phyloP scores from a whole-genome alignment of 2,888 invertebrate genomes.

The Eupithecia insigniata region DNA sequence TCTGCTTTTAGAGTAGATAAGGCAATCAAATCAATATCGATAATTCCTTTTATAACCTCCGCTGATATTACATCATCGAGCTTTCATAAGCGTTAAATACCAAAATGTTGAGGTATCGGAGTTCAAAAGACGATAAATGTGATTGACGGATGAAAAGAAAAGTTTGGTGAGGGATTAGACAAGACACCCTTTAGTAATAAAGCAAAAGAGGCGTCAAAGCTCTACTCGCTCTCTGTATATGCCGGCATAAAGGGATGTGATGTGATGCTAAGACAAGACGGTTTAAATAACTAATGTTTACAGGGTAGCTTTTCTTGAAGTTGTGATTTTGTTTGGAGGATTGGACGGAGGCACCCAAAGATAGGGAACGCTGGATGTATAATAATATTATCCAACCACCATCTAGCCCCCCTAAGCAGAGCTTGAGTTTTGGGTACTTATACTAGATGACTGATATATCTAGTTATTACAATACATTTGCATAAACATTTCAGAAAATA shows the following conservation, averaged over 20 bases:
- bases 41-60: neutral
- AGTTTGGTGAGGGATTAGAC: conserved; percentile 28
- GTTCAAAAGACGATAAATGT: conserved; percentile 34
- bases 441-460: no score
- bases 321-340: neutral
- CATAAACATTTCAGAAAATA: no score
- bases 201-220: conserved; percentile 22
- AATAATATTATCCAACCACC: no score
- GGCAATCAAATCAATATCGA: neutral
- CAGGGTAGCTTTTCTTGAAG: neutral
- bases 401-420: no score
- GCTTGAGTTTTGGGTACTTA: no score
- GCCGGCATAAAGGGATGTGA: conserved; percentile 18
- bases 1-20: neutral
- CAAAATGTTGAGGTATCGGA: conserved; percentile 20
- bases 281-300: conserved; percentile 28
- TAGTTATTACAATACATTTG: no score
- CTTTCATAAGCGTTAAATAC: conserved; percentile 20
- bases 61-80: conserved; percentile 5
- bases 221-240: neutral
- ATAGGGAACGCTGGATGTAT: neutral
- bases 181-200: conserved; percentile 30
- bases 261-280: conserved; percentile 27
- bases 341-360: neutral
- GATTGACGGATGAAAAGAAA: conserved; percentile 41